Conservation (phyloP, 2,888 invertebrate genomes). For the Holacanthella duospinosa region DNA sequence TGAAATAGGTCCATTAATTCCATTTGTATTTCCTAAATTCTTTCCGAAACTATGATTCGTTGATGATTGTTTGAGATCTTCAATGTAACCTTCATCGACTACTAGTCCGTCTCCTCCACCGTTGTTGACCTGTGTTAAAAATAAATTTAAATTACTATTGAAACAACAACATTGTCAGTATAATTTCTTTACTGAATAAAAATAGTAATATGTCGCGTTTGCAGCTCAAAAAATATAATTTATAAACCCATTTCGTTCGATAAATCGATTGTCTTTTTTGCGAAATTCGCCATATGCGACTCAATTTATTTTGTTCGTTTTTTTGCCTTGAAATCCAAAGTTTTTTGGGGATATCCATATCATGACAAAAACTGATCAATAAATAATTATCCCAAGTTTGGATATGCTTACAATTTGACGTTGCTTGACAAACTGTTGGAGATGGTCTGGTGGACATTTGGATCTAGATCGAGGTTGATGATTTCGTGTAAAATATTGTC, state of each 20-base stretch:
- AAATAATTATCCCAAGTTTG: too few relatives aligned
- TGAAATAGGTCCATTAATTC: background rate
- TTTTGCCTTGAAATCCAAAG: too few relatives aligned
- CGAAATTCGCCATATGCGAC: too few relatives aligned
- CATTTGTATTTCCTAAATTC: background rate
- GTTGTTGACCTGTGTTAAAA: background rate
- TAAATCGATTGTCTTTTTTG: too few relatives aligned
- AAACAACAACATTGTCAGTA: too few relatives aligned
- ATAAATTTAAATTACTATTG: background rate
- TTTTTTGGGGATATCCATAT: too few relatives aligned
- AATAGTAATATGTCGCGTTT: background rate
- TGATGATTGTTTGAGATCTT: conserved; percentile 32
- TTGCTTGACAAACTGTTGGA: background rate
- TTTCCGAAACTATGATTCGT: conserved; percentile 7
- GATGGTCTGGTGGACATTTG: background rate
- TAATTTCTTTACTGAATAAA: too few relatives aligned
- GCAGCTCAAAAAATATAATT: background rate
- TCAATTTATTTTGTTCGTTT: too few relatives aligned
- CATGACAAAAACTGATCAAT: too few relatives aligned
- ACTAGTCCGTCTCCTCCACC: conserved; percentile 15
- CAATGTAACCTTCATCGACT: conserved; percentile 37
- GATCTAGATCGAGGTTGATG: background rate
- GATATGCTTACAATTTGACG: background rate
- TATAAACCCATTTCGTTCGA: too few relatives aligned
- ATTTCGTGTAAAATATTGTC: background rate